phyloP scores from a whole-genome alignment of 2,113 vertebrate species.

The Butorides virescens region DNA sequence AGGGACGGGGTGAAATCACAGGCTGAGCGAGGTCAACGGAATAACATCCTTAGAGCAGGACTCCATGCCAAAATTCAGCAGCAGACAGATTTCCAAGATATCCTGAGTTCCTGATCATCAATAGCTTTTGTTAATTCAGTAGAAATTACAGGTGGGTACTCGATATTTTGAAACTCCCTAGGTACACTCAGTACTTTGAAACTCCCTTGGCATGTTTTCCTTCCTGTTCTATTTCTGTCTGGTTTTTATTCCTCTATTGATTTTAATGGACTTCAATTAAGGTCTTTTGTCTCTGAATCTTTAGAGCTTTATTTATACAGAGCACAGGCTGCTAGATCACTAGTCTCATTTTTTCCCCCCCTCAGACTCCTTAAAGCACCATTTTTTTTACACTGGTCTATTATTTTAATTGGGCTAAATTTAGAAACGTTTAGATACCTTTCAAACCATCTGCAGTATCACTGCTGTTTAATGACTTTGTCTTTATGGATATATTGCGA shows the following conservation, averaged over 20 bases:
- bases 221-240: slow-evolving; percentile 23
- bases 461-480: slow-evolving; percentile 13
- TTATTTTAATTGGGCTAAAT: slow-evolving; percentile 31
- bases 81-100: not conserved
- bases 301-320: slow-evolving; percentile 43
- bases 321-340: not conserved
- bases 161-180: not conserved
- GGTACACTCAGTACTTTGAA: not conserved
- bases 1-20: not conserved
- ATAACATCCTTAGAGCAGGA: rapidly evolving
- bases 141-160: not conserved
- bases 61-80: not conserved
- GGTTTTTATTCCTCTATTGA: slow-evolving; percentile 40
- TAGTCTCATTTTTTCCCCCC: not conserved
- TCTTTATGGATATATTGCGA: not conserved
- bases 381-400: not conserved
- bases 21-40: not conserved
- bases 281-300: slow-evolving; percentile 8
- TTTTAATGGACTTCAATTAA: slow-evolving; percentile 62
- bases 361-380: not conserved
- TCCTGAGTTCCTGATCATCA: not conserved
- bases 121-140: not conserved
- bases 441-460: slow-evolving; percentile 6
- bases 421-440: not conserved
- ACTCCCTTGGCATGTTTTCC: not conserved